Evolutionary conservation across 1,140 invertebrate species (phyloP).

Genomic region (Philaenus spumarius): DNA sequence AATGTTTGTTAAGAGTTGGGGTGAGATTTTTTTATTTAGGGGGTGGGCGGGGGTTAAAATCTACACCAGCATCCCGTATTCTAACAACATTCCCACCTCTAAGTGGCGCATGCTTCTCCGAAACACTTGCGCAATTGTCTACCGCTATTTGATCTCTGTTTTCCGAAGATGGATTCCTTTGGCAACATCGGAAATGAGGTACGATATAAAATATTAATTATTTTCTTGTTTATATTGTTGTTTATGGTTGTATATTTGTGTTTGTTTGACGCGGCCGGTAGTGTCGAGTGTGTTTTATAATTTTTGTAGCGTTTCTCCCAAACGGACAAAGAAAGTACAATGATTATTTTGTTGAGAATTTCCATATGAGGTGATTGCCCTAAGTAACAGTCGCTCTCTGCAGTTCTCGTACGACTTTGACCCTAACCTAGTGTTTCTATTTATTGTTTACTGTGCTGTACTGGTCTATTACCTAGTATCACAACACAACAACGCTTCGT

Average conservation of each 20-base stretch:
- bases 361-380: background rate
- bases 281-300: background rate
- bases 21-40: conserved; percentile 18
- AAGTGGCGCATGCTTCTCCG: conserved; percentile 26
- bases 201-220: conserved; percentile 22
- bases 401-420: no score
- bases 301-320: background rate
- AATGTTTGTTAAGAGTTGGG: conserved; percentile 5
- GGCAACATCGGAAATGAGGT: conserved; percentile 24
- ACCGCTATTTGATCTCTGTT: conserved; percentile 27
- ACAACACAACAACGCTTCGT: background rate
- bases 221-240: background rate
- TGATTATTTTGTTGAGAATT: background rate
- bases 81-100: conserved; percentile 26
- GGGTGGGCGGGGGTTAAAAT: conserved; percentile 17
- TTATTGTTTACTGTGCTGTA: background rate
- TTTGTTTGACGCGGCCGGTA: background rate
- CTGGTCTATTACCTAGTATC: background rate
- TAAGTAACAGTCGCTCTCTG: background rate
- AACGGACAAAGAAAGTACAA: background rate
- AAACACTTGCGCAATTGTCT: conserved; percentile 28
- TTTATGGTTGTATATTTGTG: background rate
- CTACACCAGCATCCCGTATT: conserved; percentile 21
- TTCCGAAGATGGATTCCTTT: conserved; percentile 26
- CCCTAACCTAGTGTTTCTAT: background rate